Evolutionary conservation across 1,140 invertebrate genomes (phyloP).

Genomic region (Sipha flava): DNA sequence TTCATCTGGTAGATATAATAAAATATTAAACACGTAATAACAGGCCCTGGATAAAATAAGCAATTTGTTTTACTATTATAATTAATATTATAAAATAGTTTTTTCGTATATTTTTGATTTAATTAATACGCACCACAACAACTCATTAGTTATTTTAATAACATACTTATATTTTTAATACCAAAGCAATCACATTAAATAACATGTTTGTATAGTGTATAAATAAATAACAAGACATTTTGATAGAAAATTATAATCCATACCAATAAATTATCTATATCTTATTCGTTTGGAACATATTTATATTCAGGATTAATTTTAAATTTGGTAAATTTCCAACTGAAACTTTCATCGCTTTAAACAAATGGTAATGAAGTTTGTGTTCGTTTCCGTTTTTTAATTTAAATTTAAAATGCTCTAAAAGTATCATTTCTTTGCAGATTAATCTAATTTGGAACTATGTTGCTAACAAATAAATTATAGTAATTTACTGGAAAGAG

Average conservation of each 20-base stretch:
- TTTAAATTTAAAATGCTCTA: neutral
- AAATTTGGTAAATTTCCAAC: neutral
- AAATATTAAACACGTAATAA: neutral
- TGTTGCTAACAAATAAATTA: too few species aligned
- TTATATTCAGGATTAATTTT: neutral
- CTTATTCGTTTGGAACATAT: neutral
- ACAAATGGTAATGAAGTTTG: neutral
- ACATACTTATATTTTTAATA: too few species aligned
- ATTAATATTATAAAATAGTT: too few species aligned
- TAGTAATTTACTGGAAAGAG: too few species aligned
- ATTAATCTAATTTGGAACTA: neutral
- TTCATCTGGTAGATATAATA: neutral
- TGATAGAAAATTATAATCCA: too few species aligned
- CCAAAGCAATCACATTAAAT: too few species aligned
- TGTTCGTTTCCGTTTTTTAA: neutral
- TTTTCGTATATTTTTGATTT: too few species aligned
- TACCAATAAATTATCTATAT: too few species aligned
- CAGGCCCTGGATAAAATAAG: neutral
- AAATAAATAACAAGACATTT: too few species aligned
- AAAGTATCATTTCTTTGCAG: neutral
- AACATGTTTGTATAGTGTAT: too few species aligned
- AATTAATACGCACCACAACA: too few species aligned
- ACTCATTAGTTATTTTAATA: too few species aligned
- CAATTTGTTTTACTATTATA: neutral
- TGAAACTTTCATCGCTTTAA: neutral